Percentiles rank a stretch among this genome's conserved stretches.
phyloP scores from a whole-genome alignment of 1,140 invertebrate species.

The Sogatella furcifera region DNA sequence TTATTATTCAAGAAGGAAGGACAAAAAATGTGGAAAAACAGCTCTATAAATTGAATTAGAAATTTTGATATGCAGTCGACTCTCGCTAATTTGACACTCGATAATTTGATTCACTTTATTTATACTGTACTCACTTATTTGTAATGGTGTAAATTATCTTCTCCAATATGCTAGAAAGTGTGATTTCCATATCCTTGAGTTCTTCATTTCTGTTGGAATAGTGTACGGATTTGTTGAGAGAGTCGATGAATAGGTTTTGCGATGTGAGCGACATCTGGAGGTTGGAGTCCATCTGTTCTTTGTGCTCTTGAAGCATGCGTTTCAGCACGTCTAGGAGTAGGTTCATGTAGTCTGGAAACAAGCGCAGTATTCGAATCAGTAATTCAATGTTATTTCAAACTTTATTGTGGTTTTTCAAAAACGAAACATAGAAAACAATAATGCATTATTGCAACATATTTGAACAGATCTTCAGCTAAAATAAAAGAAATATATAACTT shows the following conservation, averaged over 20 bases:
- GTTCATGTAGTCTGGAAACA: slow-evolving; percentile 13
- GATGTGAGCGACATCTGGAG: slow-evolving; percentile 41
- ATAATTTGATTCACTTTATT: too few species aligned
- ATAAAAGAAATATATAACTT: too few species aligned
- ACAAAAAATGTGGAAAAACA: too few species aligned
- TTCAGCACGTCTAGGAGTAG: slow-evolving; percentile 13
- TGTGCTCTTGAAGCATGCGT: slow-evolving; percentile 22
- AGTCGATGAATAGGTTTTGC: slow-evolving; percentile 46
- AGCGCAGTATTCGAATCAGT: neutral
- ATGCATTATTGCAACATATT: too few species aligned
- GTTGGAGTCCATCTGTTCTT: slow-evolving; percentile 31
- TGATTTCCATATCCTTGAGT: slow-evolving; percentile 39
- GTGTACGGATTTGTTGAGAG: slow-evolving; percentile 11
- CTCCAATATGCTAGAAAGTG: slow-evolving; percentile 42
- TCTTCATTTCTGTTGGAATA: slow-evolving; percentile 46
- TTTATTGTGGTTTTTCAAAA: too few species aligned
- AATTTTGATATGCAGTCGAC: too few species aligned
- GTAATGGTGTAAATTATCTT: slow-evolving; percentile 44
- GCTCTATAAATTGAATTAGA: too few species aligned
- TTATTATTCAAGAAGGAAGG: too few species aligned
- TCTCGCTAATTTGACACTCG: too few species aligned
- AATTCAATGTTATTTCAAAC: too few species aligned
- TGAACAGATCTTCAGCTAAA: too few species aligned
- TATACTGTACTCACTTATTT: slow-evolving; percentile 44
- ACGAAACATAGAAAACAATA: too few species aligned